Conservation (phyloP, 2,888 invertebrate genomes). For the Caenorhabditis panamensis region DNA sequence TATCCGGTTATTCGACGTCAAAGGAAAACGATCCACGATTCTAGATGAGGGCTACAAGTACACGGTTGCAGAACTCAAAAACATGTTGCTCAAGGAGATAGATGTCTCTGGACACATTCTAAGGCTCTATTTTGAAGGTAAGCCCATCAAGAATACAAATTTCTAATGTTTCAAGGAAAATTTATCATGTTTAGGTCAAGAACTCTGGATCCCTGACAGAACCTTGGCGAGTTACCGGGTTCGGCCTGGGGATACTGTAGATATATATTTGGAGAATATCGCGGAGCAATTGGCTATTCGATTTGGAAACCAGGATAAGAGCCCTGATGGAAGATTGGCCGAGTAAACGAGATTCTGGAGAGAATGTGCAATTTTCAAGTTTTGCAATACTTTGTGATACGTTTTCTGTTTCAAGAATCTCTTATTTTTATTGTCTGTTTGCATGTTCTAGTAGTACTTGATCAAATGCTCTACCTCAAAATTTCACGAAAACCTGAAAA, state of each 20-base stretch:
- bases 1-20: slow-evolving; percentile 57
- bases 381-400: slow-evolving; percentile 10
- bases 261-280: slow-evolving; percentile 59
- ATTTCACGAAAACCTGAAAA: too few species aligned
- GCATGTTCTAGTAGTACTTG: too few species aligned
- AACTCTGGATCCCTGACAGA: slow-evolving; percentile 61
- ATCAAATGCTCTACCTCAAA: too few species aligned
- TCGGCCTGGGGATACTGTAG: slow-evolving; percentile 56
- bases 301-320: slow-evolving; percentile 59
- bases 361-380: background rate
- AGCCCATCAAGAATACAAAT: background rate
- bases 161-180: too few species aligned
- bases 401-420: background rate
- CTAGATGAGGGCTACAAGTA: slow-evolving; percentile 62
- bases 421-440: too few species aligned
- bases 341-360: background rate
- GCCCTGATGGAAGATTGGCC: slow-evolving; percentile 57
- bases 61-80: slow-evolving; percentile 53
- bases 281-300: slow-evolving; percentile 58
- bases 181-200: slow-evolving; percentile 53
- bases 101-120: slow-evolving; percentile 57
- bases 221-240: slow-evolving; percentile 61
- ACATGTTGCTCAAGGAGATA: slow-evolving; percentile 51
- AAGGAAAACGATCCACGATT: slow-evolving; percentile 49
- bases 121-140: slow-evolving; percentile 60